These are phyloP conservation scores for Drosophila arizonae DNA, from an alignment of 1,140 invertebrate species.

Conservation along the genomic window DNA sequence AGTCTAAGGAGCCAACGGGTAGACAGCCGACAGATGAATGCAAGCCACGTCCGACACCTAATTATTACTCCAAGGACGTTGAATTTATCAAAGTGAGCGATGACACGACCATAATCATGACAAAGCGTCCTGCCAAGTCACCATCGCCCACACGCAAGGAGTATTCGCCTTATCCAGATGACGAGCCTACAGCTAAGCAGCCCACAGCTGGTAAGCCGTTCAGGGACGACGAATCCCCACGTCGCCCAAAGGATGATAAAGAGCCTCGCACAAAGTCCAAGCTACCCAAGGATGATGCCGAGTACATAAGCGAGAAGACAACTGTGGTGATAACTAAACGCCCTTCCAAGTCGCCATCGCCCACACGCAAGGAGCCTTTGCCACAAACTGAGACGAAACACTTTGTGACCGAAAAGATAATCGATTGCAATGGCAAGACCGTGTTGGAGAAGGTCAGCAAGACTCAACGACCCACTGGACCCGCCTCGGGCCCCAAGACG, in stretches of 20 bases:
- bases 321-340: constrained; percentile 10
- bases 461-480: constrained; percentile 8
- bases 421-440: constrained; percentile 58
- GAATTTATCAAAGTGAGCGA: constrained; percentile 40
- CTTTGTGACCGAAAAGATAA: constrained; percentile 62
- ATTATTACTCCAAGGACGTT: constrained; percentile 8
- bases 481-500: constrained; percentile 20
- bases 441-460: constrained; percentile 34
- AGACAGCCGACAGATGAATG: not conserved
- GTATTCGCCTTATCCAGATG: not conserved
- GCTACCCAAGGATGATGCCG: constrained; percentile 11
- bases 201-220: not conserved
- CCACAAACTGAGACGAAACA: constrained; percentile 17
- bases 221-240: not conserved
- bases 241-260: not conserved
- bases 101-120: constrained; percentile 54
- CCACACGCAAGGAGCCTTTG: constrained; percentile 26
- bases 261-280: constrained; percentile 3
- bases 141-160: constrained; percentile 31
- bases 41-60: constrained; percentile 4
- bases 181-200: not conserved
- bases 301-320: constrained; percentile 7
- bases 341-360: constrained; percentile 39
- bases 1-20: too few species aligned
- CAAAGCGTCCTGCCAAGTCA: constrained; percentile 48